These are phyloP conservation scores for Synergus laeviventris DNA, from an alignment of 2,888 invertebrate species.

Conservation along the genomic window DNA sequence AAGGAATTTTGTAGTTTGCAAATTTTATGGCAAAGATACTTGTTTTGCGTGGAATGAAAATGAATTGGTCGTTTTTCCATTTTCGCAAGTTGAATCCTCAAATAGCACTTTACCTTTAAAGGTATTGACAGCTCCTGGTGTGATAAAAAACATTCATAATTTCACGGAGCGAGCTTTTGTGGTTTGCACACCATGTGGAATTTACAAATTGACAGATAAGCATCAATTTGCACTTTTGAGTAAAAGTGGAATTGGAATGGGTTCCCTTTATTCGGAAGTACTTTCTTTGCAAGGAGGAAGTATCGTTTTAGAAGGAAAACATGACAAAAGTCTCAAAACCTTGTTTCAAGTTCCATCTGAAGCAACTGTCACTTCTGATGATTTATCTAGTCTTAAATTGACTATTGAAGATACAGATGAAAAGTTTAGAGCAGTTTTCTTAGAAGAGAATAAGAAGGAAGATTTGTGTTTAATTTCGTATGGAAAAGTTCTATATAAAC, in stretches of 20 bases:
- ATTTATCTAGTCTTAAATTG: conserved; percentile 52
- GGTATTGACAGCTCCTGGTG: conserved; percentile 58
- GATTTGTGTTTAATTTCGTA: conserved; percentile 63
- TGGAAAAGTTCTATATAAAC: conserved; percentile 58
- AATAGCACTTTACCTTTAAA: conserved; percentile 38
- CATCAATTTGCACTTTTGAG: conserved; percentile 62
- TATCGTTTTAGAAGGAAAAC: conserved; percentile 63
- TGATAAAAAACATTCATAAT: conserved; percentile 61
- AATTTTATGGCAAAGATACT: conserved; percentile 64
- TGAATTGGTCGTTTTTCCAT: conserved; percentile 61
- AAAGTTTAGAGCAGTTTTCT: conserved; percentile 52
- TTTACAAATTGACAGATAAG: conserved; percentile 60
- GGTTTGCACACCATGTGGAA: conserved; percentile 63
- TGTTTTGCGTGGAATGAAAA: conserved; percentile 67
- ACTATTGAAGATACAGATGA: conserved; percentile 48
- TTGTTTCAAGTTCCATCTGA: conserved; percentile 55
- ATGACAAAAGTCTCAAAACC: conserved; percentile 52
- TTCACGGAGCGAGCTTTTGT: conserved; percentile 63
- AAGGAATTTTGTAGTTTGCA: conserved; percentile 59
- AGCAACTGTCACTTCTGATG: conserved; percentile 12
- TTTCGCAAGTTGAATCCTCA: conserved; percentile 45
- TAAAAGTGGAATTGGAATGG: conserved; percentile 63
- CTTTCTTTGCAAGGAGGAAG: conserved; percentile 53
- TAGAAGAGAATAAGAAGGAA: conserved; percentile 20
- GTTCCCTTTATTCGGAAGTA: conserved; percentile 61